phyloP scores from a whole-genome alignment of 2,113 vertebrate genomes.

The Parus major region DNA sequence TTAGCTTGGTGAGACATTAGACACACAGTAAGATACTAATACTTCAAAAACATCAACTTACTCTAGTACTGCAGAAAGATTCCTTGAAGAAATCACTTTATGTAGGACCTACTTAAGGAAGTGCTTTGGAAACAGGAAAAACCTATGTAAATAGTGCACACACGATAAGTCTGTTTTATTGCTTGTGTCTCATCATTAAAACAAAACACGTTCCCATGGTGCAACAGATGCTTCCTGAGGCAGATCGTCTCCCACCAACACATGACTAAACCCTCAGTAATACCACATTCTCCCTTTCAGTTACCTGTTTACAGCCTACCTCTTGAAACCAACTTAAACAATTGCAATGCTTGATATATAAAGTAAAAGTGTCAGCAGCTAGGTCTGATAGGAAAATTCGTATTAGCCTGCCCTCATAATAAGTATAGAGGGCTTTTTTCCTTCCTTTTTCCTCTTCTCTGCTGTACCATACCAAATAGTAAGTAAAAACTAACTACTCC shows the following conservation, averaged over 20 bases:
- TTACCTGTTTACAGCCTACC: not conserved
- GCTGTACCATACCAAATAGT: not conserved
- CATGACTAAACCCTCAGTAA: not conserved
- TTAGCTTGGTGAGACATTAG: not conserved
- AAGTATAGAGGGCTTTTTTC: not conserved
- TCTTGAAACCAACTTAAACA: not conserved
- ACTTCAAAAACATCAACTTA: not conserved
- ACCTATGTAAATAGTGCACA: not conserved
- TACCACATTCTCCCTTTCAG: rapidly evolving
- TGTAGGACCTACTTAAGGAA: not conserved
- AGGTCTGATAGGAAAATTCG: not conserved
- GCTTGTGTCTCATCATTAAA: not conserved
- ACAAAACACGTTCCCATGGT: not conserved
- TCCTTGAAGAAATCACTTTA: not conserved
- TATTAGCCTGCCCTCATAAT: not conserved
- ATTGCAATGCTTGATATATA: not conserved
- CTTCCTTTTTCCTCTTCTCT: not conserved
- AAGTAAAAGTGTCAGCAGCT: not conserved
- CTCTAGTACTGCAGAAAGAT: not conserved
- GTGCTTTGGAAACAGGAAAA: not conserved
- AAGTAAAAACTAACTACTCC: not conserved
- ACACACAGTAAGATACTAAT: not conserved
- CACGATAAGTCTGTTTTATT: not conserved
- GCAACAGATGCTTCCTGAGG: constrained; percentile 43
- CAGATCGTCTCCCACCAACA: not conserved